Evolutionary conservation across 2,113 vertebrate genomes (phyloP).

Genomic region (Hydrolagus affinis): DNA sequence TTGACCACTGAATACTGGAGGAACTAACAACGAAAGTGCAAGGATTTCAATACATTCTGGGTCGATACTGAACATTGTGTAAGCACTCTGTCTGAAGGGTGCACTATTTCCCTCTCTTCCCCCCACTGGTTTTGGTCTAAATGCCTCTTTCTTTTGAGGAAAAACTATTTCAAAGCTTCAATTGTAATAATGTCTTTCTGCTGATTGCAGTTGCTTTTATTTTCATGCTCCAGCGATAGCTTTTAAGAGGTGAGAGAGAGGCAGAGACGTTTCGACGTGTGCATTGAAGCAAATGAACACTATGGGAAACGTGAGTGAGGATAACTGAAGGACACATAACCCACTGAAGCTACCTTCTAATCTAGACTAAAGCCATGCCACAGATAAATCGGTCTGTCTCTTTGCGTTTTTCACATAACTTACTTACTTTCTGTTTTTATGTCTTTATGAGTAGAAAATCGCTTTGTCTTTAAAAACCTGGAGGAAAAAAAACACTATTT

Average conservation of each 20-base stretch:
- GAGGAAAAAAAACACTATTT: no score
- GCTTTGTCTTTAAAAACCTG: no score
- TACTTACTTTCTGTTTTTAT: no score
- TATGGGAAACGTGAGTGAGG: no score
- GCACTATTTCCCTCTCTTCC: not conserved
- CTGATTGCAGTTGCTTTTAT: not conserved
- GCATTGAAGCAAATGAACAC: not conserved
- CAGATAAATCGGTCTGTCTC: not conserved
- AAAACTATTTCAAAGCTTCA: not conserved
- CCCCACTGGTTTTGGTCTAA: not conserved
- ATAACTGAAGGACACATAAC: no score
- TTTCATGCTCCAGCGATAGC: not conserved
- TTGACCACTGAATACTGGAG: conserved; percentile 73
- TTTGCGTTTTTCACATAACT: no score
- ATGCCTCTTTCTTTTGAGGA: not conserved
- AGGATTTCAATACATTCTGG: conserved; percentile 53
- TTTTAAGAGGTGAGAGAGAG: conserved; percentile 3
- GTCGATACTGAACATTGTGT: conserved; percentile 45
- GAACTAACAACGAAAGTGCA: conserved; percentile 68
- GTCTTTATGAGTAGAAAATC: no score
- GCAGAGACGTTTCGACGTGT: not conserved
- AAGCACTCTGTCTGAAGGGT: conserved; percentile 36
- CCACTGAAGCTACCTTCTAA: conserved; percentile 1
- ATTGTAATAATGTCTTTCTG: not conserved
- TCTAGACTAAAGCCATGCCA: no score